Percentiles rank a stretch among this genome's conserved stretches.
Evolutionary conservation across 1,140 invertebrate species (phyloP).

Genomic region (Solenopsis fugax): DNA sequence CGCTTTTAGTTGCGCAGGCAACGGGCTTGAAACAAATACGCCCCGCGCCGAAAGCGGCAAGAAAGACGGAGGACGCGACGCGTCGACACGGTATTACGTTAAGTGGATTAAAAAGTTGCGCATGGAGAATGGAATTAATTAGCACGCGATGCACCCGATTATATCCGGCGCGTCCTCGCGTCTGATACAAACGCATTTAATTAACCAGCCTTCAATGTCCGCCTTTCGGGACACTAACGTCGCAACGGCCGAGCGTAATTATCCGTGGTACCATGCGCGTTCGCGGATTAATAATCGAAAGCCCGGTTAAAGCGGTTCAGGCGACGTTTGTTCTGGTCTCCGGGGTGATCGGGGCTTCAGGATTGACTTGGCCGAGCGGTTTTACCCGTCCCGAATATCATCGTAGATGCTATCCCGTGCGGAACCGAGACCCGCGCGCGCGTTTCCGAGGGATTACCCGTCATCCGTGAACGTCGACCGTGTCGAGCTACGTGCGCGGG

Average conservation of each 20-base stretch:
- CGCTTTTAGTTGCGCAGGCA: conserved; percentile 14
- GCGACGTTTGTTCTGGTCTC: conserved; percentile 7
- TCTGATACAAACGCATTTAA: conserved; percentile 37
- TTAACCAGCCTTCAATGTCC: conserved; percentile 34
- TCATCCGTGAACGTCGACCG: background rate
- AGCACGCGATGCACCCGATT: background rate
- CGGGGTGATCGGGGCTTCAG: background rate
- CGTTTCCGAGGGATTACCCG: conserved; percentile 6
- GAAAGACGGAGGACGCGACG: conserved; percentile 9
- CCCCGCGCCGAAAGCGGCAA: conserved; percentile 21
- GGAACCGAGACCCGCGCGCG: background rate
- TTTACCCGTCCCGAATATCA: background rate
- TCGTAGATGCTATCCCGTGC: background rate
- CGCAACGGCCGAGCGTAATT: conserved; percentile 7
- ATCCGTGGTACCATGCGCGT: background rate
- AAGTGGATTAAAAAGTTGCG: conserved; percentile 62
- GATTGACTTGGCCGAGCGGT: conserved; percentile 14
- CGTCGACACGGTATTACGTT: conserved; percentile 41
- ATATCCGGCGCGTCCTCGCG: background rate
- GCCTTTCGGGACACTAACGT: background rate
- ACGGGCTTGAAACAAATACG: conserved; percentile 35
- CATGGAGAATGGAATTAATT: conserved; percentile 60
- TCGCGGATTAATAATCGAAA: conserved; percentile 56
- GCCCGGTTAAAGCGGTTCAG: background rate
- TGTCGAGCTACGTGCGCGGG: background rate